A percentile compares a stretch with the other conserved stretches of the same genome.
phyloP scores from a whole-genome alignment of 2,113 vertebrate species.

The Lynx canadensis region DNA sequence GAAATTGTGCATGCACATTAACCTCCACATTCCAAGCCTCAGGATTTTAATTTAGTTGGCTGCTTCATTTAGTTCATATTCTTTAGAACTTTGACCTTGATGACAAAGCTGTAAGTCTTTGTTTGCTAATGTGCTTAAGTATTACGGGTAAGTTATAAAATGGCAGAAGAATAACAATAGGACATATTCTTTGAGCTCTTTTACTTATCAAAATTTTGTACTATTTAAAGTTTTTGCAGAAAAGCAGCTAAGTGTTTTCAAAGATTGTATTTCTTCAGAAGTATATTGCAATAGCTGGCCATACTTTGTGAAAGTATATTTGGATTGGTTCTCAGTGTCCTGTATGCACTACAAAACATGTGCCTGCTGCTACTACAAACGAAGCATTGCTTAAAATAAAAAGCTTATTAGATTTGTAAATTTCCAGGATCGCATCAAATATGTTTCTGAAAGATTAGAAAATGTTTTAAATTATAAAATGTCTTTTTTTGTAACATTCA shows the following conservation, averaged over 20 bases:
- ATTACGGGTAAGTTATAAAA: slow-evolving; percentile 85
- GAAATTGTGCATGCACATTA: slow-evolving; percentile 70
- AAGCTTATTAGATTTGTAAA: slow-evolving; percentile 60
- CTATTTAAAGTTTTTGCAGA: slow-evolving; percentile 73
- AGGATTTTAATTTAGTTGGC: slow-evolving; percentile 63
- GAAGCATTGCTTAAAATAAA: slow-evolving; percentile 58
- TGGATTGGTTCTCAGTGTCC: slow-evolving; percentile 64
- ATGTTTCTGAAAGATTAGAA: slow-evolving; percentile 53
- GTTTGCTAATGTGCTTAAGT: slow-evolving; percentile 70
- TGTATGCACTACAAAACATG: slow-evolving; percentile 70
- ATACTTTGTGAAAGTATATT: slow-evolving; percentile 70
- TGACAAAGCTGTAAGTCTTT: slow-evolving; percentile 69
- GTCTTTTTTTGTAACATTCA: slow-evolving; percentile 72
- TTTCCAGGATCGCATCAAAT: slow-evolving; percentile 61
- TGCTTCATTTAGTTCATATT: slow-evolving; percentile 69
- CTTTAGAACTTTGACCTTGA: slow-evolving; percentile 67
- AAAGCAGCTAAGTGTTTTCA: slow-evolving; percentile 72
- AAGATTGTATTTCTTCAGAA: slow-evolving; percentile 73
- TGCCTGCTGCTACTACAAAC: slow-evolving; percentile 60
- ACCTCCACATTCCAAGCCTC: slow-evolving; percentile 67
- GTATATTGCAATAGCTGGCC: slow-evolving; percentile 20
- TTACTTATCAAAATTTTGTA: slow-evolving; percentile 68
- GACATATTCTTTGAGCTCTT: slow-evolving; percentile 68
- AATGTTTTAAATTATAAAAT: slow-evolving; percentile 68
- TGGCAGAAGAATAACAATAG: slow-evolving; percentile 25